Conservation (phyloP, 2,888 invertebrate species). For the Heliconius ethilla region DNA sequence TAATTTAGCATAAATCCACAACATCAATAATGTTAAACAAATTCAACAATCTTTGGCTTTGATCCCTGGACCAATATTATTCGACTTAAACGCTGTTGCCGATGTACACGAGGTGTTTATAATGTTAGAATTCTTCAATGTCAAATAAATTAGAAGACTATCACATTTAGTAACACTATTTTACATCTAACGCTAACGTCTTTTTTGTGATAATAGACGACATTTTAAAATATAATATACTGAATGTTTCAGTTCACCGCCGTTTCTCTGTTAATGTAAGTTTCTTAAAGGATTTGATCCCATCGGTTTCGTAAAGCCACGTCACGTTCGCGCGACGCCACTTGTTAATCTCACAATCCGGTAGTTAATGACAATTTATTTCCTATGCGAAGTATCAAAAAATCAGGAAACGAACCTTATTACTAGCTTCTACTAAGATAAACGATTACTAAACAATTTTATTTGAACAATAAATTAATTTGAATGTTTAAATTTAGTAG, state of each 20-base stretch:
- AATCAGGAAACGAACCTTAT: not conserved
- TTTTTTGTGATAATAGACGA: constrained; percentile 73
- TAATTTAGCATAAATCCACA: constrained; percentile 81
- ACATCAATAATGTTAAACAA: constrained; percentile 81
- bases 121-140: constrained; percentile 74
- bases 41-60: constrained; percentile 91
- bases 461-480: not conserved
- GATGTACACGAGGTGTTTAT: constrained; percentile 70
- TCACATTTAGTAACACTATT: constrained; percentile 81
- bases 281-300: constrained; percentile 83
- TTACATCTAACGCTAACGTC: constrained; percentile 80
- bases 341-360: constrained; percentile 47
- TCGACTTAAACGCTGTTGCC: constrained; percentile 70
- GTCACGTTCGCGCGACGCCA: constrained; percentile 55
- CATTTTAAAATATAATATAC: constrained; percentile 66
- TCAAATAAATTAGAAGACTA: constrained; percentile 80
- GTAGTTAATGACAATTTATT: constrained; percentile 37
- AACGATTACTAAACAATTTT: not conserved
- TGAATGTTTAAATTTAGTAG: constrained; percentile 4
- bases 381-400: constrained; percentile 13
- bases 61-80: constrained; percentile 89
- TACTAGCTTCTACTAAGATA: not conserved
- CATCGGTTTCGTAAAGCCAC: constrained; percentile 79
- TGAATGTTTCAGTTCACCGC: constrained; percentile 68
- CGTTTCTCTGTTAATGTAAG: constrained; percentile 77